phyloP scores from a whole-genome alignment of 2,113 vertebrate genomes.

The Chaetorhynchus papuensis region DNA sequence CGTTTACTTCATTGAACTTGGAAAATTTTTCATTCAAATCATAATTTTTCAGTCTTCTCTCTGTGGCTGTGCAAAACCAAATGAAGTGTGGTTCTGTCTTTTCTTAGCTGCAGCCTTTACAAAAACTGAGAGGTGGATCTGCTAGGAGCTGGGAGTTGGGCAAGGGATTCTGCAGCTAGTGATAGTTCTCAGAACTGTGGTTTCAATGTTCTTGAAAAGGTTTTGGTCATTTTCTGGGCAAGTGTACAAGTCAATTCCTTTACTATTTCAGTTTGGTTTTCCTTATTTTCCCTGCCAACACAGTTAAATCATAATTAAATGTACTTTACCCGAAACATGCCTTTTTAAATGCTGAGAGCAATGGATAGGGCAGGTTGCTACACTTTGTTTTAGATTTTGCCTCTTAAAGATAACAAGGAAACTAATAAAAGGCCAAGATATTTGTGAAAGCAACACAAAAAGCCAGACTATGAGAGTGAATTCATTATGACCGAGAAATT shows the following conservation, averaged over 20 bases:
- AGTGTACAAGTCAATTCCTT: neutral
- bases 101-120: neutral
- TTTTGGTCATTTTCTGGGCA: neutral
- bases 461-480: neutral
- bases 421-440: neutral
- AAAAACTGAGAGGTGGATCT: neutral
- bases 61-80: neutral
- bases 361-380: neutral
- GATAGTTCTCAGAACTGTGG: neutral
- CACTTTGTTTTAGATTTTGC: neutral
- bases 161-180: neutral
- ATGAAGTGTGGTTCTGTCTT: neutral
- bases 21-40: neutral
- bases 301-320: neutral
- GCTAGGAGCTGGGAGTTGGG: neutral
- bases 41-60: neutral
- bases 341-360: neutral
- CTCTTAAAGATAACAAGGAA: neutral
- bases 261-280: neutral
- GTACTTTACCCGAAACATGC: neutral
- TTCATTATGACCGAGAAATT: neutral
- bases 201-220: neutral
- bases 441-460: neutral
- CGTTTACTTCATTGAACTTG: neutral
- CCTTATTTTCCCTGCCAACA: neutral